phyloP scores from a whole-genome alignment of 2,888 invertebrate species.

The Ophion obscuratus region DNA sequence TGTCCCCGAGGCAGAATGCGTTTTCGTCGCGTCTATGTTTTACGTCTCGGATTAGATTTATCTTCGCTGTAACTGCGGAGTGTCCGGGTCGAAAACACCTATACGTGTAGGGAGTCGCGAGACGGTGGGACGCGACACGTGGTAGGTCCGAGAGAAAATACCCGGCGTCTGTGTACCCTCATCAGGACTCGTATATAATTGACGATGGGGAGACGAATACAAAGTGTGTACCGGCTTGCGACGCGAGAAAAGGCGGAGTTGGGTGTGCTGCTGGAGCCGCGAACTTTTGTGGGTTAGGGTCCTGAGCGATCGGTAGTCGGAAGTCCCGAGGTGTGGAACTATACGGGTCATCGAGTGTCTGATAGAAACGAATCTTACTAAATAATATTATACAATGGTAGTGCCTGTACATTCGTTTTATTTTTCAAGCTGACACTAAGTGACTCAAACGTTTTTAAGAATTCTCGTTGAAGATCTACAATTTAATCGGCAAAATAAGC shows the following conservation, averaged over 20 bases:
- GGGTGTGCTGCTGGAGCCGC: too few relatives aligned
- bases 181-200: conserved; percentile 61
- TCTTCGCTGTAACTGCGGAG: neutral
- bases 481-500: too few relatives aligned
- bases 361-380: neutral
- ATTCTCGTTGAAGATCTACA: too few relatives aligned
- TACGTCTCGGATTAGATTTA: neutral
- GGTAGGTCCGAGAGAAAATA: conserved; percentile 6
- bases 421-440: neutral
- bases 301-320: neutral
- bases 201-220: conserved; percentile 43
- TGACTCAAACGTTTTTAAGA: too few relatives aligned
- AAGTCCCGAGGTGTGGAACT: neutral
- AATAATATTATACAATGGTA: too few relatives aligned
- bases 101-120: conserved; percentile 1
- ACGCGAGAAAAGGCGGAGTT: neutral
- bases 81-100: neutral
- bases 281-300: too few relatives aligned
- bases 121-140: conserved; percentile 29
- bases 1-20: neutral
- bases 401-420: too few relatives aligned
- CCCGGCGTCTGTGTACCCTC: conserved; percentile 40
- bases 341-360: neutral
- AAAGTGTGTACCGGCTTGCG: neutral
- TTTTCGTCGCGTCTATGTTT: neutral